These are phyloP conservation scores for Verasper variegatus DNA, from an alignment of 2,113 vertebrate genomes.

Conservation along the genomic window DNA sequence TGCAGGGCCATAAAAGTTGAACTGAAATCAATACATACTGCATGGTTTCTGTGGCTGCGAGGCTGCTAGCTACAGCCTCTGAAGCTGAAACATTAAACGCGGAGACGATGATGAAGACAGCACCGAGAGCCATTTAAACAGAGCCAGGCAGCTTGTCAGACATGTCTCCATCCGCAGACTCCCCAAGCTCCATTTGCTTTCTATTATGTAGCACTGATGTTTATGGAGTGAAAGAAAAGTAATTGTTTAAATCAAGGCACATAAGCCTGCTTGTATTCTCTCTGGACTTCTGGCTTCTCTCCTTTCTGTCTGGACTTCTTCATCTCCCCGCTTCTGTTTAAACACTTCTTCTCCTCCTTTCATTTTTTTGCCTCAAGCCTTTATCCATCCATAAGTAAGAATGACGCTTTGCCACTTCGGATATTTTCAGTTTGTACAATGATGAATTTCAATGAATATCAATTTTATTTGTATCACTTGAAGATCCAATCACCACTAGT, in stretches of 20 bases:
- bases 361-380: constrained; percentile 21
- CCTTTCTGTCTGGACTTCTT: constrained; percentile 4
- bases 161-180: constrained; percentile 26
- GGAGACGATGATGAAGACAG: constrained; percentile 8
- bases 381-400: background rate
- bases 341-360: background rate
- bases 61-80: constrained; percentile 10
- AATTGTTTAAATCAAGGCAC: constrained; percentile 44
- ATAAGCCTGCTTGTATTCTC: constrained; percentile 28
- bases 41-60: constrained; percentile 2
- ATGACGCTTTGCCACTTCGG: background rate
- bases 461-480: background rate
- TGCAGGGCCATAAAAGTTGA: constrained; percentile 34
- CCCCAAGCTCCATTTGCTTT: constrained; percentile 10
- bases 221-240: constrained; percentile 27
- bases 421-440: background rate
- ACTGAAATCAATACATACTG: constrained; percentile 42
- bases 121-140: constrained; percentile 14
- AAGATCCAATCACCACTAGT: background rate
- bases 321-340: background rate
- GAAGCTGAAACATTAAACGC: constrained; percentile 35
- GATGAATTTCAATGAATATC: background rate
- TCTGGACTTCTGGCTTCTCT: constrained; percentile 12
- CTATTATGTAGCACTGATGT: constrained; percentile 41
- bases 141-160: constrained; percentile 38